phyloP scores from a whole-genome alignment of 2,888 invertebrate species.

The Ommatoiulus sabulosus region DNA sequence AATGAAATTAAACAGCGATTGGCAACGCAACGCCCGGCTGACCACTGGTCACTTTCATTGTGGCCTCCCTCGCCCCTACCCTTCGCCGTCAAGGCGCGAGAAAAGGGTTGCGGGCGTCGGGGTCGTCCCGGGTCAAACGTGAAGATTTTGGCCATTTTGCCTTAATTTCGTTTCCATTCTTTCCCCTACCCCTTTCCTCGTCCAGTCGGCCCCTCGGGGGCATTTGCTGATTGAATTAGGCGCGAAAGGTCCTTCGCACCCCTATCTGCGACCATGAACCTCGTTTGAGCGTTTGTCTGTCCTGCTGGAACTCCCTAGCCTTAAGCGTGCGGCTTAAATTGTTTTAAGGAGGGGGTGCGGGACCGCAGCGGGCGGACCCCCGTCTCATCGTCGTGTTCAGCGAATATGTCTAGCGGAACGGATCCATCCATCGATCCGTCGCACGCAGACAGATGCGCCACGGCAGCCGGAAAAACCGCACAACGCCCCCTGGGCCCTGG shows the following conservation, averaged over 20 bases:
- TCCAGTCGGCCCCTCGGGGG: neutral
- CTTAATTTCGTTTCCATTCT: neutral
- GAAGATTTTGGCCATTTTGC: neutral
- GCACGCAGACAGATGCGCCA: neutral
- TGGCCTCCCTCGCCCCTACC: neutral
- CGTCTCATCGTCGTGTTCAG: neutral
- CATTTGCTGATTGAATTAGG: neutral
- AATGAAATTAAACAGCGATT: neutral
- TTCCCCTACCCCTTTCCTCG: neutral
- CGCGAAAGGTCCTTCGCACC: neutral
- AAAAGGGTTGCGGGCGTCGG: neutral
- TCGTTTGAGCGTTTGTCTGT: neutral
- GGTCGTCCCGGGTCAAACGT: neutral
- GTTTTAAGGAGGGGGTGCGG: neutral
- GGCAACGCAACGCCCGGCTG: neutral
- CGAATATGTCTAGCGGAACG: slow-evolving; percentile 9
- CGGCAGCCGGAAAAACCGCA: slow-evolving; percentile 10
- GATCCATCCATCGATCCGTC: slow-evolving; percentile 1
- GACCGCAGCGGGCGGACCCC: neutral
- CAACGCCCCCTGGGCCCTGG: slow-evolving; percentile 6
- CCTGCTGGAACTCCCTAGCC: neutral
- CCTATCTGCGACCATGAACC: neutral
- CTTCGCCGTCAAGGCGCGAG: neutral
- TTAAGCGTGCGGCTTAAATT: neutral
- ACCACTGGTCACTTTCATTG: neutral